A percentile compares a stretch with the other conserved stretches of the same genome.
These are phyloP conservation scores for Embiotoca jacksoni DNA, from an alignment of 2,113 vertebrate species.

Conservation along the genomic window DNA sequence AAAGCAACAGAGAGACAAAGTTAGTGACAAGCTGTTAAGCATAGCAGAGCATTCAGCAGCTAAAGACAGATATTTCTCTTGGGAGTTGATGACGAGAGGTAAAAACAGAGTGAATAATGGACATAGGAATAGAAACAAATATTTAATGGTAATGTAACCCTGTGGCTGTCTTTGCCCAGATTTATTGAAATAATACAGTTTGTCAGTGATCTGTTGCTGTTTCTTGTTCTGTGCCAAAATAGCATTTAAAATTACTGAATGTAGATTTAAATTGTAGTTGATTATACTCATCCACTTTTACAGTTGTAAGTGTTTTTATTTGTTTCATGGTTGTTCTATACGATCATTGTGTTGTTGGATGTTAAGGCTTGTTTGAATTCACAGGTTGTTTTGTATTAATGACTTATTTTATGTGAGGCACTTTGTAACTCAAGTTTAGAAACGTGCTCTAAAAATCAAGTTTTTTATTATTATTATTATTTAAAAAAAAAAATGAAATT, in stretches of 20 bases:
- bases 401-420: too few relatives aligned
- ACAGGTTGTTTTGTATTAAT: too few relatives aligned
- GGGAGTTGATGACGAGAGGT: background rate
- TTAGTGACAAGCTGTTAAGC: background rate
- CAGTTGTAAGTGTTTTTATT: too few relatives aligned
- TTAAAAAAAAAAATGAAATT: too few relatives aligned
- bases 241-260: background rate
- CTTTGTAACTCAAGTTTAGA: too few relatives aligned
- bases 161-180: background rate
- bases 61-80: background rate
- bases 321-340: too few relatives aligned
- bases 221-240: background rate
- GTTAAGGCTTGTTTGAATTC: too few relatives aligned
- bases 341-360: too few relatives aligned
- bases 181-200: background rate
- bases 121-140: background rate
- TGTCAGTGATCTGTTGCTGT: background rate
- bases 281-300: too few relatives aligned
- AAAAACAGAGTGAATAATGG: background rate
- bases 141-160: background rate
- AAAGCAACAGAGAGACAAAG: background rate
- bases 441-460: too few relatives aligned
- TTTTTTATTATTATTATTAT: too few relatives aligned
- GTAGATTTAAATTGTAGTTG: background rate
- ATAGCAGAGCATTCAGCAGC: background rate